Conservation (phyloP, 2,113 vertebrate species). For the Calonectris borealis region DNA sequence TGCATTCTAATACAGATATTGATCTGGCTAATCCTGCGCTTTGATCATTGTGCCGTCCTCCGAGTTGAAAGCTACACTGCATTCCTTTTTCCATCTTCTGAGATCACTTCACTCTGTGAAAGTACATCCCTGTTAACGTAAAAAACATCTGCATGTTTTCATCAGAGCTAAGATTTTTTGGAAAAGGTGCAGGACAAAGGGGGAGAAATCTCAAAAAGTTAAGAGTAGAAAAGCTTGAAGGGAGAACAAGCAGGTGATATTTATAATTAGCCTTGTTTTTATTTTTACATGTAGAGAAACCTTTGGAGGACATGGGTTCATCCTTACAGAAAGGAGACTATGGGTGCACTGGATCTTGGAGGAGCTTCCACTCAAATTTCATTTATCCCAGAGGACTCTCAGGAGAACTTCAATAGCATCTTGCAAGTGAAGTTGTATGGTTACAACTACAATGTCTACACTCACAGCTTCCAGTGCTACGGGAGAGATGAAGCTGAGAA, state of each 20-base stretch:
- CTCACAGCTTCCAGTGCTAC: slow-evolving; percentile 92
- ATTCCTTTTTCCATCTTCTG: neutral
- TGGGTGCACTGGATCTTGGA: slow-evolving; percentile 91
- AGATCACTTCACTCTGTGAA: neutral
- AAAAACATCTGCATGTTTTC: neutral
- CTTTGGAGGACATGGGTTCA: slow-evolving; percentile 83
- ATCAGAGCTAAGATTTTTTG: neutral
- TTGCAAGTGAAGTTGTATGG: slow-evolving; percentile 85
- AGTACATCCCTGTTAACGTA: neutral
- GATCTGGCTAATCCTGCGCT: neutral
- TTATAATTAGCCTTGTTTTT: neutral
- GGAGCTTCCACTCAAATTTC: slow-evolving; percentile 96
- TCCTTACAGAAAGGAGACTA: slow-evolving; percentile 79
- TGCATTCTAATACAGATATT: neutral
- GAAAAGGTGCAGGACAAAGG: neutral
- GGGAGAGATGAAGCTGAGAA: slow-evolving; percentile 92
- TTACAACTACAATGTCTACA: slow-evolving; percentile 88
- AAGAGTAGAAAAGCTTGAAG: neutral
- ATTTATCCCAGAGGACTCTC: slow-evolving; percentile 69
- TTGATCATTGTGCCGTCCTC: neutral
- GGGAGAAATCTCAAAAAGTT: neutral
- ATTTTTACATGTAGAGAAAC: slow-evolving; percentile 75
- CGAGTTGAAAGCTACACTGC: neutral
- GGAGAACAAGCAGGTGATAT: neutral
- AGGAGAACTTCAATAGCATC: slow-evolving; percentile 47